Conservation (phyloP, 2,113 vertebrate species). For the Microcebus murinus region DNA sequence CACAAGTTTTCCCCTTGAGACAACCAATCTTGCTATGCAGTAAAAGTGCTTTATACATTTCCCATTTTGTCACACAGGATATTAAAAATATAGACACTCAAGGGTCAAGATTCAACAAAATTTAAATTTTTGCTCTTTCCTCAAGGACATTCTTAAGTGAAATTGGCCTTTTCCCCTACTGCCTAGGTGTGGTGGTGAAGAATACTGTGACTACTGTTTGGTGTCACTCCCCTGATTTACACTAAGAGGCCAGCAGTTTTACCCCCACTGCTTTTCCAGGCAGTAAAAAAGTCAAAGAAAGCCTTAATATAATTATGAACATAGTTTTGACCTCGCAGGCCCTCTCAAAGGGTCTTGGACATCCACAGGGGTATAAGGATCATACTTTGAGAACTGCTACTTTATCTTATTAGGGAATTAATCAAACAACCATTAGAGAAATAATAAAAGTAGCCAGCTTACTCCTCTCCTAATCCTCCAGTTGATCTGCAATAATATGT, state of each 20-base stretch:
- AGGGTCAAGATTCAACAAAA: background rate
- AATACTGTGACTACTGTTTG: background rate
- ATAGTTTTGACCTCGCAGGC: background rate
- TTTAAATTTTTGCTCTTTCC: background rate
- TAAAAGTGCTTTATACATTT: background rate
- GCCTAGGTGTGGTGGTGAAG: background rate
- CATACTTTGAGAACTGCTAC: background rate
- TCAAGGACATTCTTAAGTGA: background rate
- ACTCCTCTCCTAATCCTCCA: background rate
- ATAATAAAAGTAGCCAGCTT: background rate
- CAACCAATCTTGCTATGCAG: background rate
- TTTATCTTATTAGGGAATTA: background rate
- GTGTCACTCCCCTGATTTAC: background rate
- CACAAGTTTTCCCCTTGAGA: background rate
- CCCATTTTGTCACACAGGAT: background rate
- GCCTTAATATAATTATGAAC: background rate
- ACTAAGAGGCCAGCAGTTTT: background rate
- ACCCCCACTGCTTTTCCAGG: background rate
- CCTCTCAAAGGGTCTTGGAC: background rate
- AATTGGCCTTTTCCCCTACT: background rate
- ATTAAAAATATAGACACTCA: background rate
- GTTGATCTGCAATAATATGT: background rate
- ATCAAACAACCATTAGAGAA: background rate
- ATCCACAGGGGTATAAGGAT: background rate
- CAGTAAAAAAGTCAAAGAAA: background rate